These are phyloP conservation scores for Dysidea cf. avara DNA, from an alignment of 37 sponge, comb jelly and placozoan genomes.

Conservation along the genomic window DNA sequence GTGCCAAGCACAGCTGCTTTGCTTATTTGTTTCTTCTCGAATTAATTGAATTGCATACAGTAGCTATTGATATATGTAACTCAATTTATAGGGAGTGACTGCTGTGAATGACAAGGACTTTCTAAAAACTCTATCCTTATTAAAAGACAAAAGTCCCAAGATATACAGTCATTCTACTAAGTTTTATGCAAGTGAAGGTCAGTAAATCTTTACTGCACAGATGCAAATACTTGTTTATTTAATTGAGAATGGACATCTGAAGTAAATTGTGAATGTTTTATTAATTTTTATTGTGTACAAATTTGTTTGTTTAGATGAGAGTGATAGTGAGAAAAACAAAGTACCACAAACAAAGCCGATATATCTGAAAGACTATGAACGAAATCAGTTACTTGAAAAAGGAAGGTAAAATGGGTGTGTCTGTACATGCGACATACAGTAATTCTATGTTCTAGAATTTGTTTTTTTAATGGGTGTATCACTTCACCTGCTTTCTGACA, in stretches of 20 bases:
- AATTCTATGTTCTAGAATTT: too few species aligned
- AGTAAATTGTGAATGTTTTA: not conserved
- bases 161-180: slow-evolving; percentile 54
- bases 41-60: too few species aligned
- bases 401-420: slow-evolving; percentile 41
- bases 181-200: slow-evolving; percentile 29
- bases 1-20: too few species aligned
- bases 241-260: not conserved
- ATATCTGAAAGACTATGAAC: slow-evolving; percentile 89
- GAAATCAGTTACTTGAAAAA: slow-evolving; percentile 73
- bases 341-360: slow-evolving; percentile 46
- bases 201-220: not conserved
- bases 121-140: slow-evolving; percentile 79
- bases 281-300: not conserved
- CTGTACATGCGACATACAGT: too few species aligned
- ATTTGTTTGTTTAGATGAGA: too few species aligned
- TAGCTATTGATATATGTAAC: too few species aligned
- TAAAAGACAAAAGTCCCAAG: slow-evolving; percentile 61
- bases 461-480: too few species aligned
- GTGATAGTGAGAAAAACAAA: not conserved
- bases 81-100: slow-evolving; percentile 64
- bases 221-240: not conserved
- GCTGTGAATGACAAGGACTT: slow-evolving; percentile 75
- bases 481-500: too few species aligned
- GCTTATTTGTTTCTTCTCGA: too few species aligned